A percentile compares a stretch with the other conserved stretches of the same genome.
Evolutionary conservation across 2,113 vertebrate species (phyloP).

Genomic region (Capra hircus): DNA sequence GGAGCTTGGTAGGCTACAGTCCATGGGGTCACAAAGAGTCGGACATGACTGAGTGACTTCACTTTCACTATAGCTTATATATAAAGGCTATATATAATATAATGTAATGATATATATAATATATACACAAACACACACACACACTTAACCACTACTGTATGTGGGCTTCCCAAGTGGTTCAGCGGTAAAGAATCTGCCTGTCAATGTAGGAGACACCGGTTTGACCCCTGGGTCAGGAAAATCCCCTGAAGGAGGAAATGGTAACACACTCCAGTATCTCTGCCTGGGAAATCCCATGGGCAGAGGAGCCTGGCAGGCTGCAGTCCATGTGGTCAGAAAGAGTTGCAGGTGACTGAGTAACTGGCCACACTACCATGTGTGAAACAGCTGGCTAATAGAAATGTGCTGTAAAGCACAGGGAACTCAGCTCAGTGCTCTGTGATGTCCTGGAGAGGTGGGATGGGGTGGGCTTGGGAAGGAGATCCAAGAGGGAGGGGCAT

Average conservation of each 20-base stretch:
- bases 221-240: background rate
- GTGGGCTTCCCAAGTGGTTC: background rate
- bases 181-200: background rate
- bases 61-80: no score
- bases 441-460: background rate
- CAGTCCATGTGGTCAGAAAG: background rate
- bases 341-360: background rate
- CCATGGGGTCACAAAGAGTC: no score
- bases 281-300: background rate
- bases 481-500: background rate
- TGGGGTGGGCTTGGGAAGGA: background rate
- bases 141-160: background rate
- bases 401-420: background rate
- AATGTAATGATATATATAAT: background rate
- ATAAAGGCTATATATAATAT: no score
- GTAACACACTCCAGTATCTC: background rate
- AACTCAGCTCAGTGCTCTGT: background rate
- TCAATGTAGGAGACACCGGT: accelerated
- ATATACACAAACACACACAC: background rate
- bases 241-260: background rate
- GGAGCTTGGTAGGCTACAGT: no score
- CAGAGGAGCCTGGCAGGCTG: background rate
- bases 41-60: no score
- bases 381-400: background rate
- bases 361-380: background rate